Base-by-base conservation (phyloP, 2,113 vertebrate genomes). In the Zosterops hypoxanthus region DNA sequence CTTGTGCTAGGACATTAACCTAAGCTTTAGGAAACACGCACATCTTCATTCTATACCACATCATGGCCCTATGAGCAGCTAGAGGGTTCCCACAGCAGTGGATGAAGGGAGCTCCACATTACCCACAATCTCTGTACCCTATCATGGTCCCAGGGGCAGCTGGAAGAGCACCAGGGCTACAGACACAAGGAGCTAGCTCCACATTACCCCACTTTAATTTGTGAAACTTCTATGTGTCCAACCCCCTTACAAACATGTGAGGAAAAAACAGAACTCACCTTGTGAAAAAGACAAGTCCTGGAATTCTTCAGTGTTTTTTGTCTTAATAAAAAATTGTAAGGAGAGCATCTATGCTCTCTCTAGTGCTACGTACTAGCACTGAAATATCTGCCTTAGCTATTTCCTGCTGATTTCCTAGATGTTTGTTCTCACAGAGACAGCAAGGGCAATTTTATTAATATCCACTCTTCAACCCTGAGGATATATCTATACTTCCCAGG, bases 381-480 rank as follows among this genome's bases (percentile, higher is more conserved):
- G 42, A 69, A 88, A 47, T 77, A 77, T 57, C 20, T 66, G 18
- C 23, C 56, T 86, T 61, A 55, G 14, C 16, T 64, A 34, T 77
- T 93, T 92, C 34, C 47, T 83, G 42, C 41, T 90, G 52, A 71
- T 84, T 90, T 83, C 21, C 44, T 90, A n/a, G 52, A 59, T 66
- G 19, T 75, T 79, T 88, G 13, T 44, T 93, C 44, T 81, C 26
- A 46, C 24, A 66, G 42, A 82, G 11, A 82, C 42, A 70, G 34
- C 9, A 88, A 41, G 28, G 14, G 15, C 57, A 88, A 81, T 84
- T 88, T 88, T 66, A 71, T 80, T 65, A 82, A 77, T 72, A 90
- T 70, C 46, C 14, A 42, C 29, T 83, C 19, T 66, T 93, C 65
- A 81, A 56, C 42, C 59, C 29, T 47, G 47, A 82, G 47, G 56